phyloP scores from a whole-genome alignment of 1,140 invertebrate species.

The Contarinia nasturtii region DNA sequence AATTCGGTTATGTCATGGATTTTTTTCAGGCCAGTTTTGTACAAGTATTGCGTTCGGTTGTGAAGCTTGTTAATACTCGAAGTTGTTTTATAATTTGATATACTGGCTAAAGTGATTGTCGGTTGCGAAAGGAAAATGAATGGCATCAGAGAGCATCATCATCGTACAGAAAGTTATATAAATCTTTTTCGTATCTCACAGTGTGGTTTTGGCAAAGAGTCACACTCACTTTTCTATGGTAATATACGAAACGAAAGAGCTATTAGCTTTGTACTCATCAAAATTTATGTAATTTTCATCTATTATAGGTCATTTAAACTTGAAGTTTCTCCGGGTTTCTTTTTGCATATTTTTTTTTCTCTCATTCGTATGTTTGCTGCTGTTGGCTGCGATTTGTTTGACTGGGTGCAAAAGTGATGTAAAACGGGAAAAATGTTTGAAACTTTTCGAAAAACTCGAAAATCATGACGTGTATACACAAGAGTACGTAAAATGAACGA shows the following conservation, averaged over 20 bases:
- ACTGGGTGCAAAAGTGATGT: not conserved
- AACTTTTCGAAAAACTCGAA: not conserved
- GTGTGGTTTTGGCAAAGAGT: slow-evolving; percentile 1
- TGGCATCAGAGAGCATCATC: not conserved
- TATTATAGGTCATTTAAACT: slow-evolving; percentile 3
- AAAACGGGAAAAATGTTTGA: not conserved
- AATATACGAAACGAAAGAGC: not conserved
- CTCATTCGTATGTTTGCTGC: not conserved
- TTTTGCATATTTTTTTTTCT: slow-evolving; percentile 2
- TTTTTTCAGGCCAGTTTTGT: no score
- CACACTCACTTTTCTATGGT: not conserved
- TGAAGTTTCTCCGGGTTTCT: not conserved
- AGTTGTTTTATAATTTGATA: no score
- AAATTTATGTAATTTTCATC: slow-evolving; percentile 3
- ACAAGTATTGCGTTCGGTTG: no score
- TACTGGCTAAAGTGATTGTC: no score
- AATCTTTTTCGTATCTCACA: not conserved
- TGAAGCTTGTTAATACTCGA: no score
- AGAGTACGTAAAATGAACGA: no score
- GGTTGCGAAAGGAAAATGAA: not conserved
- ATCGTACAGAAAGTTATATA: not conserved
- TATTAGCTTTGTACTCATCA: slow-evolving; percentile 2
- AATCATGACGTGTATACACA: no score
- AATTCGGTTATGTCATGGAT: no score
- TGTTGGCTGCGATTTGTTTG: no score